Evolutionary conservation across 1,140 invertebrate species (phyloP).

Genomic region (Panagrolaimus sp.): DNA sequence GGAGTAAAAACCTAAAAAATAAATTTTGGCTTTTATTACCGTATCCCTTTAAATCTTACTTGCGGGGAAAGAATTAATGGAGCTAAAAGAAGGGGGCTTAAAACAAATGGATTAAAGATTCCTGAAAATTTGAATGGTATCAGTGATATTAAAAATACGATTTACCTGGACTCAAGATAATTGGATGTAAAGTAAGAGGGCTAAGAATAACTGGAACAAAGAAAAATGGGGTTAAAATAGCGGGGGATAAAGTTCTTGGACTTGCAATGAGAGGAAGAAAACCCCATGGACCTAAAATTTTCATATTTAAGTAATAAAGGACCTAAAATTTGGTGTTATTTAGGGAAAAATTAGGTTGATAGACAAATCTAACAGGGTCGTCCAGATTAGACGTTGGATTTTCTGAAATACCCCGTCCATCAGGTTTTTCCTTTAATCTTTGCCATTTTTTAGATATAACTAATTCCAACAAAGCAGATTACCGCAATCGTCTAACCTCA

Average conservation of each 20-base stretch:
- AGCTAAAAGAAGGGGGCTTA: neutral
- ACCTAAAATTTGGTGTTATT: no score
- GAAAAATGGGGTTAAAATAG: constrained; percentile 2
- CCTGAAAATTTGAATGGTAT: neutral
- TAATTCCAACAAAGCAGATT: no score
- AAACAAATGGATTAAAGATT: constrained; percentile 14
- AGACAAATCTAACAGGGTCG: no score
- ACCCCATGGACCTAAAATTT: constrained; percentile 2
- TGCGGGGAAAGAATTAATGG: constrained; percentile 15
- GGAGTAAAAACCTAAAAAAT: constrained; percentile 8
- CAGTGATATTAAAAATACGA: neutral
- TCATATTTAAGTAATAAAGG: no score
- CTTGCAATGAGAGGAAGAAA: neutral
- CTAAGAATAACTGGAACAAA: constrained; percentile 8
- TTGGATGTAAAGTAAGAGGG: neutral
- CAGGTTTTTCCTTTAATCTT: no score
- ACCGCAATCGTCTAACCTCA: neutral
- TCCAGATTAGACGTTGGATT: no score
- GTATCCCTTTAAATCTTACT: neutral
- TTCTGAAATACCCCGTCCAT: no score
- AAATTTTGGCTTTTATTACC: no score
- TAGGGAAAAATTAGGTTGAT: no score
- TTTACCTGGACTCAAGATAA: neutral
- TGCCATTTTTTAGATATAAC: no score
- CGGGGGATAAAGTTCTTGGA: constrained; percentile 7